These are phyloP conservation scores for Sphaeridia pumilis DNA, from an alignment of 2,888 invertebrate species.

Conservation along the genomic window DNA sequence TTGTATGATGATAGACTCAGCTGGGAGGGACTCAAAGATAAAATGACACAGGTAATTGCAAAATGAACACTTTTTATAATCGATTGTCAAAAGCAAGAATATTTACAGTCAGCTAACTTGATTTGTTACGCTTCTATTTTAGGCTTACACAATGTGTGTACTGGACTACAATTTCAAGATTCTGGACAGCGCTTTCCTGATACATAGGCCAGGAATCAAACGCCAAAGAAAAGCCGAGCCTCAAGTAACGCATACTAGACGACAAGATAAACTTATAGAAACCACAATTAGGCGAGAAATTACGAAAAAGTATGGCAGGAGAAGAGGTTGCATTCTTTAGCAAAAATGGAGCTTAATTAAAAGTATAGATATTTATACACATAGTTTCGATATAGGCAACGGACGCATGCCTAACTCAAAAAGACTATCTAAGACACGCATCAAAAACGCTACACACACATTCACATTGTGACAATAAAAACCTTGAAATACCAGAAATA, in stretches of 20 bases:
- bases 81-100: neutral
- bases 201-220: conserved; percentile 41
- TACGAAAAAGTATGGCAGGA: conserved; percentile 22
- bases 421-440: no score
- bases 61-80: neutral
- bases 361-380: no score
- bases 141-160: conserved; percentile 40
- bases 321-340: conserved; percentile 25
- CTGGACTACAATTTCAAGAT: conserved; percentile 40
- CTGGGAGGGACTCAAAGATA: conserved; percentile 91
- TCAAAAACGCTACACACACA: no score
- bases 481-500: no score
- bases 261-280: conserved; percentile 27
- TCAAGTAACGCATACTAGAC: conserved; percentile 18
- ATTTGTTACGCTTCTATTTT: neutral
- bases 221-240: conserved; percentile 16
- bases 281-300: conserved; percentile 23
- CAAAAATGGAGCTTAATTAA: no score
- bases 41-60: conserved; percentile 74
- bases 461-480: no score
- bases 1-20: conserved; percentile 81
- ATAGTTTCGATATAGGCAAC: no score
- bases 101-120: neutral
- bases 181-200: conserved; percentile 40
- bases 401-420: no score